Conservation (phyloP, 2,888 invertebrate genomes). For the Ernsta delagoae region DNA sequence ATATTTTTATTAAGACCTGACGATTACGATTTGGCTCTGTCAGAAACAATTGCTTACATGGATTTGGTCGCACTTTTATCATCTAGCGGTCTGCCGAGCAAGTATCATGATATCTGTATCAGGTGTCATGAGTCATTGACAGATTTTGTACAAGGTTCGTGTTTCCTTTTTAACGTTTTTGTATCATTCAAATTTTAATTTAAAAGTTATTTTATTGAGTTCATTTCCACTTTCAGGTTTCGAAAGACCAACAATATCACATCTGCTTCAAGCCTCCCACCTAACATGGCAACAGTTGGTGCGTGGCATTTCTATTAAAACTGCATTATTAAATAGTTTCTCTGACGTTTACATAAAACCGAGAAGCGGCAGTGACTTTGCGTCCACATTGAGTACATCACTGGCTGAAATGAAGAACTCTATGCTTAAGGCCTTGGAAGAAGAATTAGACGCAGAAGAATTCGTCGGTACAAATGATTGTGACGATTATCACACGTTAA, state of each 20-base stretch:
- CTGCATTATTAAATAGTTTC: constrained; percentile 85
- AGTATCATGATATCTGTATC: constrained; percentile 66
- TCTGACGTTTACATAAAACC: constrained; percentile 88
- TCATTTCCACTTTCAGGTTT: constrained; percentile 68
- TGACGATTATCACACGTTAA: constrained; percentile 60
- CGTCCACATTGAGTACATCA: constrained; percentile 64
- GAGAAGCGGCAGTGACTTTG: constrained; percentile 72
- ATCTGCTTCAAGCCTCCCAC: constrained; percentile 87
- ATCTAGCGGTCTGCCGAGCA: constrained; percentile 68
- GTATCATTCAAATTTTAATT: background rate
- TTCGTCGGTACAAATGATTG: constrained; percentile 41
- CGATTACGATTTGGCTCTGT: constrained; percentile 59
- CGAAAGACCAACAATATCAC: constrained; percentile 86
- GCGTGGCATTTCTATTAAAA: constrained; percentile 82
- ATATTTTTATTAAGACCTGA: too few relatives aligned
- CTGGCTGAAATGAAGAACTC: constrained; percentile 79
- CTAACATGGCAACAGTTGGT: constrained; percentile 87
- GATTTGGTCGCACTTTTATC: constrained; percentile 74
- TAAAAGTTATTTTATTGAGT: background rate
- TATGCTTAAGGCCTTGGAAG: constrained; percentile 65
- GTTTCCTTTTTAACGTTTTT: background rate
- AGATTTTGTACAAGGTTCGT: constrained; percentile 74
- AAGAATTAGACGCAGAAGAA: constrained; percentile 48
- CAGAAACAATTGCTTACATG: constrained; percentile 67
- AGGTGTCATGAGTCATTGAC: constrained; percentile 71